Base-by-base conservation (phyloP, 64 coral and sea anemone species). In the Dendronephthya gigantea region DNA sequence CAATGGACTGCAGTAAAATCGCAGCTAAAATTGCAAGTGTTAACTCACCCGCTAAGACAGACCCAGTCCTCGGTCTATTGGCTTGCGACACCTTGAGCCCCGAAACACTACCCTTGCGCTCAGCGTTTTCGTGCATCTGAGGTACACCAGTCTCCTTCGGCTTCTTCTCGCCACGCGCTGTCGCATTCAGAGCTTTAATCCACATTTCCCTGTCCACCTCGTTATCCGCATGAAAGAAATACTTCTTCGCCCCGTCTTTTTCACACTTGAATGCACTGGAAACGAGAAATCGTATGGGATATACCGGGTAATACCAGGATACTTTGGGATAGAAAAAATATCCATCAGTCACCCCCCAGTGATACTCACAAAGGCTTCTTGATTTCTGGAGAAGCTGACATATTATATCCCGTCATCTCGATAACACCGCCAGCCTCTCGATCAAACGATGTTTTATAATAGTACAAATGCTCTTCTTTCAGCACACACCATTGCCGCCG, bases 391-490 rank as follows among this genome's bases (percentile, higher is more conserved):
- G 72, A 29, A 1, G 31, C 72, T 11, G 72, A 79, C 32, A 79
- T 19, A 5, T 34, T 79, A 35, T 79, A 79, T 35, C 72, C 72
- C 34, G 72, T 79, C 9, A 79, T 79, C 15, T 79, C 72, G 30
- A 93, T 85, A 16, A 97, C 87, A 7, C 94, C 94, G 30, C 94
- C 87, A 17, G 94, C 94, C 40, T 87, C 92, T 29, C 81, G 83
- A 48, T 97, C 94, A 90, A 97, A 97, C 19, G 94, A 81, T 11
- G 94, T 97, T 56, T 97, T 97, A 62, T 91, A 97, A 52, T 93
- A 97, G 82, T 97, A 97, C 52, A 97, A 55, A 36, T 90, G 90
- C n/a, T 84, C 89, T 12, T 97, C 90, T 76, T 97, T 97, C 31
- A 97, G 50, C 14, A 97, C 89, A n/a, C 93, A 88, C 94, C 94